Evolutionary conservation across 2,888 invertebrate species (phyloP).

Genomic region (Homarus gammarus): DNA sequence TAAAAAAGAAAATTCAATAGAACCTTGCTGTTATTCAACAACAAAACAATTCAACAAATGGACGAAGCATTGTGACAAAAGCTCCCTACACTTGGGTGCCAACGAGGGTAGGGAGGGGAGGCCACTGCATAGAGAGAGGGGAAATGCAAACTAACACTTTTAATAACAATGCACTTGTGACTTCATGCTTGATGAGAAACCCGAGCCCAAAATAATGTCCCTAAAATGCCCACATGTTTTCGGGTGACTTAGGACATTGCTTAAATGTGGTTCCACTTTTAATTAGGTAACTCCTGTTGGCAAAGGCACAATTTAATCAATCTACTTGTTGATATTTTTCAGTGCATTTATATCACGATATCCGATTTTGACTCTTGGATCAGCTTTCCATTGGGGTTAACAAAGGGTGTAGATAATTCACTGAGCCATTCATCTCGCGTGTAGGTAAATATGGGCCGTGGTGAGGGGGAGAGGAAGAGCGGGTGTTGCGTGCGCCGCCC

Average conservation of each 20-base stretch:
- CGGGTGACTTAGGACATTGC: background rate
- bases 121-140: constrained; percentile 67
- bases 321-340: constrained; percentile 71
- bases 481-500: constrained; percentile 36
- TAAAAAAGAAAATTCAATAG: constrained; percentile 59
- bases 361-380: constrained; percentile 61
- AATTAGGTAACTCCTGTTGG: constrained; percentile 52
- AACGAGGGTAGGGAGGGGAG: constrained; percentile 47
- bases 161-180: constrained; percentile 71
- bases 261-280: background rate
- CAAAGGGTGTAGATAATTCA: constrained; percentile 67
- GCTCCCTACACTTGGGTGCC: constrained; percentile 45
- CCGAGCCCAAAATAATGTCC: constrained; percentile 45
- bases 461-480: background rate
- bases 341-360: constrained; percentile 53
- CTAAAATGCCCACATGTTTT: constrained; percentile 32
- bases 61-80: constrained; percentile 67
- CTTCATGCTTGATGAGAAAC: constrained; percentile 66
- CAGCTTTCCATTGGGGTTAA: constrained; percentile 62
- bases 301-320: constrained; percentile 66
- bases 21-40: constrained; percentile 49
- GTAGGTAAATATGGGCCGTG: constrained; percentile 21
- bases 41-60: constrained; percentile 63
- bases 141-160: constrained; percentile 71
- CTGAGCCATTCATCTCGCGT: constrained; percentile 40